phyloP scores from a whole-genome alignment of 2,113 vertebrate genomes.

The Macrotis lagotis region DNA sequence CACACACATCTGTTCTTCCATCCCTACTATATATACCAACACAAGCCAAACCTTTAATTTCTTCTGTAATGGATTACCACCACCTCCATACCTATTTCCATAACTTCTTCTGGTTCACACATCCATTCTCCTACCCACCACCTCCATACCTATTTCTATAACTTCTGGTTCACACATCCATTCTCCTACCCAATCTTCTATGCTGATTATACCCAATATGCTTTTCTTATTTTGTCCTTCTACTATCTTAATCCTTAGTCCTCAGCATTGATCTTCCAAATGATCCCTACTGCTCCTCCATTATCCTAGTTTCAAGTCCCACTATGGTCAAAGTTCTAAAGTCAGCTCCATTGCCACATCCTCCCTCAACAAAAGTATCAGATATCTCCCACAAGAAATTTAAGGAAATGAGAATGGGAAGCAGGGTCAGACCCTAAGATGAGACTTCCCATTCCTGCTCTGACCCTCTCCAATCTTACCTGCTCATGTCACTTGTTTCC shows the following conservation, averaged over 20 bases:
- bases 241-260: background rate
- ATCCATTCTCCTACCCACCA: background rate
- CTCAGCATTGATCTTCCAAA: background rate
- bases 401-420: background rate
- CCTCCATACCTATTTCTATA: background rate
- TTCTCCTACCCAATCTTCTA: background rate
- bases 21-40: background rate
- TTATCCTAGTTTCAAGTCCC: background rate
- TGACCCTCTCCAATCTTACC: background rate
- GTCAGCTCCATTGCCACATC: background rate
- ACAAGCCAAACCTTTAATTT: background rate
- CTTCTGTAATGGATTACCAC: background rate
- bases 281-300: background rate
- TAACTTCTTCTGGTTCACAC: background rate
- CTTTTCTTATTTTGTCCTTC: background rate
- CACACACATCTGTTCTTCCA: background rate
- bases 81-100: background rate
- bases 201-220: background rate
- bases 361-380: background rate
- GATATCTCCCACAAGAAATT: background rate
- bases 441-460: background rate
- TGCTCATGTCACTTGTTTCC: background rate
- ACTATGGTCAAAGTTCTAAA: background rate
- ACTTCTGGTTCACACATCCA: background rate
- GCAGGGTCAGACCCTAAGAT: background rate